Evolutionary conservation across 2,113 vertebrate genomes (phyloP).

Genomic region (Psittacus erithacus): DNA sequence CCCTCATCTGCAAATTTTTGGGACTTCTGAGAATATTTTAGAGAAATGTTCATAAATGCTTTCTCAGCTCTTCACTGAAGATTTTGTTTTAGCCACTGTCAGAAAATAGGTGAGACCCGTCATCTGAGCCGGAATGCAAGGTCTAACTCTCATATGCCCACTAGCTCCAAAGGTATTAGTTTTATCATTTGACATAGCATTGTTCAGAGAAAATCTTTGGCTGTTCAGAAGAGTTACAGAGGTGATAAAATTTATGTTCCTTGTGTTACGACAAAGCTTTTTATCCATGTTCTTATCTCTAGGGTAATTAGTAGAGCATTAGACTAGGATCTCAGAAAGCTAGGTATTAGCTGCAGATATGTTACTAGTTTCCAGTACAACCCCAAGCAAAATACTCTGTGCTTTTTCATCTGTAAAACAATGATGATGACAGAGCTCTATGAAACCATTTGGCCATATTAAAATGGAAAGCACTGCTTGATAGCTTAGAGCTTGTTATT

Average conservation of each 20-base stretch:
- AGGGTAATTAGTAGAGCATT: background rate
- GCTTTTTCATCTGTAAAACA: conserved; percentile 25
- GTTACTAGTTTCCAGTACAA: background rate
- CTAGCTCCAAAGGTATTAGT: background rate
- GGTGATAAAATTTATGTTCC: background rate
- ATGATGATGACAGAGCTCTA: background rate
- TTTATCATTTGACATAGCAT: background rate
- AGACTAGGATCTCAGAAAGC: background rate
- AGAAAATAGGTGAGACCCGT: background rate
- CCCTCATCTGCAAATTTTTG: background rate
- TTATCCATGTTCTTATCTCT: background rate
- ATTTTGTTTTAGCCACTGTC: background rate
- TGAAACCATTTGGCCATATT: background rate
- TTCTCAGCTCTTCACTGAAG: background rate
- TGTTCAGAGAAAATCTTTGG: background rate
- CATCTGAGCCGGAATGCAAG: background rate
- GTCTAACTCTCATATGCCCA: background rate
- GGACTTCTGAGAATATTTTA: background rate
- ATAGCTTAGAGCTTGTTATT: conserved; percentile 14
- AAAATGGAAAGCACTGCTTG: background rate
- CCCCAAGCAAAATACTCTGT: background rate
- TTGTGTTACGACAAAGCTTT: background rate
- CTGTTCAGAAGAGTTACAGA: background rate
- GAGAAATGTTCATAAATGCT: background rate
- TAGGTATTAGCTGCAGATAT: background rate